Base-by-base conservation (phyloP, 2,113 vertebrate genomes). In the Salminus brasiliensis region DNA sequence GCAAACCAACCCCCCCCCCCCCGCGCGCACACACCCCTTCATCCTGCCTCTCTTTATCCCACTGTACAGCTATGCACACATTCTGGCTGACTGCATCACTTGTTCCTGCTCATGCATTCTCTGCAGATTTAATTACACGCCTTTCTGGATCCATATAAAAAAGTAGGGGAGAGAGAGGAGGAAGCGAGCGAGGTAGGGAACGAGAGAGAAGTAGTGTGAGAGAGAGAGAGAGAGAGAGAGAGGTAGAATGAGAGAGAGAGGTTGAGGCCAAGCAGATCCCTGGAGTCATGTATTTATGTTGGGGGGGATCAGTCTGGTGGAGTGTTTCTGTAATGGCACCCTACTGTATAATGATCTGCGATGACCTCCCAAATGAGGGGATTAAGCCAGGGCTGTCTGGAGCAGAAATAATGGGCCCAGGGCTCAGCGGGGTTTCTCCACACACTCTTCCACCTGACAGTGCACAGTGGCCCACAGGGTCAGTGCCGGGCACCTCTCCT, bases 121-220 rank as follows among this genome's bases (percentile, higher is more conserved):
- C 92, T 88, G 91, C 92, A 88, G 91, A 89, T 90, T 85, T 87
- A 80, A 94, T 93, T 89, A 92, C 91, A 90, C 89, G 90, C 90
- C 88, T 88, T 89, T 90, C 87, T 93, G 89, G 87, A 83, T 89
- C 88, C 81, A 73, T 70, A 86, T 89, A 89, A 83, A 90, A 83
- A 73, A 84, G 52, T 21, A 53, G 15, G 47, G 23, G 34, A 27
- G 59, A 36, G 23, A 66, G 27, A 49, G 15, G 47, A 30, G 34
- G 36, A 41, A 47, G 55, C 18, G 5, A 81, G 65, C 70, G 5
- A 81, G 65, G 70, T 53, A 55, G 74, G 65, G 62, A 72, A 21
- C 6, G 55, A 76, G 65, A 76, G 41, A 59, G 15, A 52, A 43
- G 52, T 65, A 76, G 59, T 62, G 72, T 43, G 67, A 5, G 27